Evolutionary conservation across 2,888 invertebrate species (phyloP), one percentile per base, ranked within the genome.

Genomic region (Poecilobothrus nobilitatus): DNA sequence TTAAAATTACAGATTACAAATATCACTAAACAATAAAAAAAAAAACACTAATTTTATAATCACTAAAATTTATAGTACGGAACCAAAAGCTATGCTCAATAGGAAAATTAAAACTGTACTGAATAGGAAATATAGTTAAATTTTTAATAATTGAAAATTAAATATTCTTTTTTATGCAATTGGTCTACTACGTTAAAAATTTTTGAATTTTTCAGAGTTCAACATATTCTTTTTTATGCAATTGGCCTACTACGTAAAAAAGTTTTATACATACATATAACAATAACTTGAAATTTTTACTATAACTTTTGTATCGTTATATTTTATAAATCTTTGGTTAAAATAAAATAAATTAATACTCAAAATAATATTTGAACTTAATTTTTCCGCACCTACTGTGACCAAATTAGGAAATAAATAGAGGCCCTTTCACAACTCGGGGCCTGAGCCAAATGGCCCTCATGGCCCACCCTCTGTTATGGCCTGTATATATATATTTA

Each of bases 141-240:
- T 61, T 61, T 61, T n/a, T 61, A 61, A 61, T 61, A 61, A 61
- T 61, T 61, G 61, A 61, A 61, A 61, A 61, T 61, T 61, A 61
- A n/a, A 61, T 61, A 20, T 61, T 61, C 61, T 61, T 61, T n/a
- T 61, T 61, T 61, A 61, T 61, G 61, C 61, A 61, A n/a, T 61
- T 61, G 61, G 61, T n/a, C 61, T 61, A 61, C 53, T 61, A 61
- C 61, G 61, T 61, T 4, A 61, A 61, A 18, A 61, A 53, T 2
- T 27, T 27, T 27, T 27, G n/a, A n/a, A n/a, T n/a, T n/a, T n/a
- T n/a, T n/a, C n/a, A n/a, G n/a, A n/a, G n/a, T n/a, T n/a, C n/a
- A n/a, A n/a, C n/a, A 61, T 61, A 20, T 61, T 61, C 61, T 61
- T 61, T n/a, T 61, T 61, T 61, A 61, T 61, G 61, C 61, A 61